These are phyloP conservation scores for Anser cygnoides DNA, from an alignment of 2,113 vertebrate species.

Conservation along the genomic window DNA sequence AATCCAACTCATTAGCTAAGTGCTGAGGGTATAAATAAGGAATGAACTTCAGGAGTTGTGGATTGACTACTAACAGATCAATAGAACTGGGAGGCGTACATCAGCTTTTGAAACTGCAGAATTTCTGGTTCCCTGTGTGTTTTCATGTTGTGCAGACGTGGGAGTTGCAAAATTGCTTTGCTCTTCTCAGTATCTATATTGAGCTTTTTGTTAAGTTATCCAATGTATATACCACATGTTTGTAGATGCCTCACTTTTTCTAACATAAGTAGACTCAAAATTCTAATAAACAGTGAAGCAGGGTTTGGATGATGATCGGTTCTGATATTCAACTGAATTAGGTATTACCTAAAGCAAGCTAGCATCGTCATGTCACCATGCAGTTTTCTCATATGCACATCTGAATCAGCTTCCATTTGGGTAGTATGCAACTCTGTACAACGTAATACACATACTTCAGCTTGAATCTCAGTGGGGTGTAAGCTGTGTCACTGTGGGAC, in stretches of 20 bases:
- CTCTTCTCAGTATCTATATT: neutral
- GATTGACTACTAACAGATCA: neutral
- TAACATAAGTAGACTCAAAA: neutral
- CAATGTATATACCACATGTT: rapidly evolving
- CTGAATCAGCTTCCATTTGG: neutral
- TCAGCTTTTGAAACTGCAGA: neutral
- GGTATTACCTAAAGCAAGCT: neutral
- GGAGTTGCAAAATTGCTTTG: neutral
- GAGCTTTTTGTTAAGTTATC: neutral
- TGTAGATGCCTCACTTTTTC: neutral
- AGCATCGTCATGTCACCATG: rapidly evolving
- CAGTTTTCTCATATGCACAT: neutral
- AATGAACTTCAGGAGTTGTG: neutral
- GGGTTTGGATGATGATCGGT: neutral
- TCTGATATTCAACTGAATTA: neutral
- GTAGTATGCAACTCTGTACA: too few relatives aligned
- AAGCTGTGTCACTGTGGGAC: neutral
- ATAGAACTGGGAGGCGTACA: neutral
- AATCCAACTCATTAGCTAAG: neutral
- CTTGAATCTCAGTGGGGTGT: neutral
- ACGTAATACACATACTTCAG: neutral
- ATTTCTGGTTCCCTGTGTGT: neutral
- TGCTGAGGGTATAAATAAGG: neutral
- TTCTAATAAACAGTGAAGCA: neutral
- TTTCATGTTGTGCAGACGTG: neutral